Base-by-base conservation (phyloP, 2,113 vertebrate genomes). In the Turnix velox region DNA sequence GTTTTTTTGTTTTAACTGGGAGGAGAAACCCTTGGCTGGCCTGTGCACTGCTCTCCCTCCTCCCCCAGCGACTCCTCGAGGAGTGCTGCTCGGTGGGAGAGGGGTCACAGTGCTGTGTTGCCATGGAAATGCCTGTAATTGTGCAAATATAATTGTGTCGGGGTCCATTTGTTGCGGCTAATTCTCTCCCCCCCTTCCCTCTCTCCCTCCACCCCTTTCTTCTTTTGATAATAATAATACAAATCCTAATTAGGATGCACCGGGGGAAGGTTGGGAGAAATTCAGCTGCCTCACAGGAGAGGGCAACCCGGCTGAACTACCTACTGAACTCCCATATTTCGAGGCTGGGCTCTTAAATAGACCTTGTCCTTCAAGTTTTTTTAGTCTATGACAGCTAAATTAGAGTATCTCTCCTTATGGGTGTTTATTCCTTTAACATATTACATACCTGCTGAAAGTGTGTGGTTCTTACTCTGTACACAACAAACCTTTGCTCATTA, bases 121-220 rank as follows among this genome's bases (percentile, higher is more conserved):
- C 90, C 84, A 94, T 94, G 93, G 94, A 68, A 89, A 95, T 92
- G 92, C 88, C 84, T 85, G 83, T 71, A 87, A 92, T 93, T 93
- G 94, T 90, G 94, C 96, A 95, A 94, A 91, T 74, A 57, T 43
- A 62, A 96, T 95, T 93, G 89, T 95, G 91, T 92, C 27, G 24
- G 91, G 78, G 90, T 72, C 81, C 28, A 12, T 79, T 94, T 77
- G 92, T 68, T 93, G 89, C 16, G 1, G 95, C 90, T 96, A 93
- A 95, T 94, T 92, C 92, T 80, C 68, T 71, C 59, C 67, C 63
- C 55, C 28, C 8, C 39, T 68, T 48, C 43, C 49, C 35, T 68
- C 52, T 19, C 71, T 49, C 72, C 65, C 84, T 74, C 74, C 93
- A 33, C 39, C 68, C 68, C 61, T 87, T 82, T 89, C 79, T 79